Conservation (phyloP, 2,888 invertebrate genomes). For the Lycaena phlaeas region DNA sequence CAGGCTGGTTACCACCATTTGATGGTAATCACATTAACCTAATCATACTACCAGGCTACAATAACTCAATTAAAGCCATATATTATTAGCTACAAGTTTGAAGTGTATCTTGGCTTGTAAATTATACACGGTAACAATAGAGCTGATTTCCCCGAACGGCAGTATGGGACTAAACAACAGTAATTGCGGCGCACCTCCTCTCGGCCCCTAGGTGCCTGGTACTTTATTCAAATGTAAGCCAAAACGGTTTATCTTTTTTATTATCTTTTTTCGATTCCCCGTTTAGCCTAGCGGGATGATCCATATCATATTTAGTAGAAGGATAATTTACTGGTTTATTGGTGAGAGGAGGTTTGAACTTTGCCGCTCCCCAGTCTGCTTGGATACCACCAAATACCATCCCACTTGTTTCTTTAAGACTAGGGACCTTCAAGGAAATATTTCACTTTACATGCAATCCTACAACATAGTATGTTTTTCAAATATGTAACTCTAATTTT, state of each 20-base stretch:
- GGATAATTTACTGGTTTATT: too few relatives aligned
- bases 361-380: too few relatives aligned
- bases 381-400: too few relatives aligned
- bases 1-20: constrained; percentile 13
- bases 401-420: too few relatives aligned
- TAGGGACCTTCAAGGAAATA: too few relatives aligned
- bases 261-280: too few relatives aligned
- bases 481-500: too few relatives aligned
- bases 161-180: constrained; percentile 15
- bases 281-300: too few relatives aligned
- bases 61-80: constrained; percentile 6
- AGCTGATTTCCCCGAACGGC: constrained; percentile 20
- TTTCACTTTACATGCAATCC: too few relatives aligned
- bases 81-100: constrained; percentile 1
- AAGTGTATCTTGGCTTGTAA: constrained; percentile 5
- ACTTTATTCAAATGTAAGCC: constrained; percentile 1
- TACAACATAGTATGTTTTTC: too few relatives aligned
- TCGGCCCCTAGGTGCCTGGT: constrained; percentile 1
- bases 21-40: not conserved
- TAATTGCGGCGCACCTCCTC: constrained; percentile 13
- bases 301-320: too few relatives aligned
- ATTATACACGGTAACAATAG: constrained; percentile 14
- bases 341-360: too few relatives aligned
- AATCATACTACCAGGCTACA: constrained; percentile 2
- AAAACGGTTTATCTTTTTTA: constrained; percentile 1